These are phyloP conservation scores for Dryococelus australis DNA, from an alignment of 2,888 invertebrate genomes.

Conservation along the genomic window DNA sequence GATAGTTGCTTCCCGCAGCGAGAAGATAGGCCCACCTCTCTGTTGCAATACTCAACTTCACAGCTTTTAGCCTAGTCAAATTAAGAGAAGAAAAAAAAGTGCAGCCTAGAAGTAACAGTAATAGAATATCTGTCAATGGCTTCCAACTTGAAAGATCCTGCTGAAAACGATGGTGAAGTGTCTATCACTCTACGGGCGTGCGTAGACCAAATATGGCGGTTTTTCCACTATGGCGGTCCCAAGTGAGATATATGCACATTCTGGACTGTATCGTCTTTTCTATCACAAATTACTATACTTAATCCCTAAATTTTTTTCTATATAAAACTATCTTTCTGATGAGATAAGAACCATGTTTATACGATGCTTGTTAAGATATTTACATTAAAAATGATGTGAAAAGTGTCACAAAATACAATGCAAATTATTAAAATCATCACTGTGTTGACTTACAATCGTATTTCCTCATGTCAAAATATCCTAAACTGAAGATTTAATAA, in stretches of 20 bases:
- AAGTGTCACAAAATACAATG: too few relatives aligned
- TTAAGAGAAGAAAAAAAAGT: neutral
- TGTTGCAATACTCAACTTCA: too few relatives aligned
- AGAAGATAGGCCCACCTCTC: too few relatives aligned
- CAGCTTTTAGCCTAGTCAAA: neutral
- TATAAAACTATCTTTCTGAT: neutral
- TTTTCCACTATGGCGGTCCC: too few relatives aligned
- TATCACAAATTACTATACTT: neutral
- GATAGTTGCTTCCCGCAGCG: too few relatives aligned
- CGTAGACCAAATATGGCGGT: neutral
- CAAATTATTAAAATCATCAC: too few relatives aligned
- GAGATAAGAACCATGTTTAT: neutral
- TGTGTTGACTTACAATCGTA: too few relatives aligned
- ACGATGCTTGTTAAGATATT: neutral
- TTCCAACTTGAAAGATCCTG: neutral
- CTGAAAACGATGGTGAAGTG: slow-evolving; percentile 13
- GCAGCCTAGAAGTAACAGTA: neutral
- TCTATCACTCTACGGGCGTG: slow-evolving; percentile 16
- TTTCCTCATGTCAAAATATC: too few relatives aligned
- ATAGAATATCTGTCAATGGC: neutral
- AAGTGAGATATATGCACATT: neutral
- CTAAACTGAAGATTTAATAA: too few relatives aligned
- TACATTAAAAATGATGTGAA: too few relatives aligned
- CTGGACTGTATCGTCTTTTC: too few relatives aligned
- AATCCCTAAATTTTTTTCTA: neutral